A percentile compares a stretch with the other conserved stretches of the same genome.
Evolutionary conservation across 2,113 vertebrate species (phyloP).

Genomic region (Salvator merianae): DNA sequence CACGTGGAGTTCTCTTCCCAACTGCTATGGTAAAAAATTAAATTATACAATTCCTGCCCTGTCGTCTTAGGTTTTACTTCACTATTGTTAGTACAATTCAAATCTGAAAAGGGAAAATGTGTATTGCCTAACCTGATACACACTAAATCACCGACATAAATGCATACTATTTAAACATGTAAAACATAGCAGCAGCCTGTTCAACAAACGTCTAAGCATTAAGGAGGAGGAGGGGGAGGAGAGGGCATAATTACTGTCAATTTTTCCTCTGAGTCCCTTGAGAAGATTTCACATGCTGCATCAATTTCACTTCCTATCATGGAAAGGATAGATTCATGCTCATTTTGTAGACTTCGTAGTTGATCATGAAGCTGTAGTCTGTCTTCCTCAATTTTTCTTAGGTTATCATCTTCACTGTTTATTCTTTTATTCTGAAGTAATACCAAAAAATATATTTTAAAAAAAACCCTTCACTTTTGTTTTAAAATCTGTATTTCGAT

Average conservation of each 20-base stretch:
- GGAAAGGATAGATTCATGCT: conserved; percentile 84
- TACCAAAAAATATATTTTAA: background rate
- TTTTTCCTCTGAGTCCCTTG: conserved; percentile 81
- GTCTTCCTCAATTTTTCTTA: conserved; percentile 75
- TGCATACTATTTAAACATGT: too few relatives aligned
- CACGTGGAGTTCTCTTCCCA: background rate
- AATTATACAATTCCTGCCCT: background rate
- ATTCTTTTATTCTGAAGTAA: conserved; percentile 70
- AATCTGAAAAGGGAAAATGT: background rate
- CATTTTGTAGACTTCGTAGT: conserved; percentile 79
- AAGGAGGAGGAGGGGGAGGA: background rate
- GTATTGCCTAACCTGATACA: background rate
- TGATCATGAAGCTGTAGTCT: conserved; percentile 79
- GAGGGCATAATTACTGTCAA: conserved; percentile 83
- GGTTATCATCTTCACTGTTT: conserved; percentile 71
- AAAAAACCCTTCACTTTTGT: background rate
- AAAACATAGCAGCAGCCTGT: background rate
- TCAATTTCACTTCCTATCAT: conserved; percentile 87
- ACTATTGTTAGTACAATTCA: too few relatives aligned
- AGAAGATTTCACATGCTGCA: conserved; percentile 81
- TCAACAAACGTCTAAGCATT: conserved; percentile 6
- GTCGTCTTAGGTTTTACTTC: background rate
- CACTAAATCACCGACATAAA: too few relatives aligned
- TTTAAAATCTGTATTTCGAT: background rate
- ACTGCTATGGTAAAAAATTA: too few relatives aligned